These are phyloP conservation scores for Bombus huntii DNA, from an alignment of 1,140 invertebrate species.

Conservation along the genomic window DNA sequence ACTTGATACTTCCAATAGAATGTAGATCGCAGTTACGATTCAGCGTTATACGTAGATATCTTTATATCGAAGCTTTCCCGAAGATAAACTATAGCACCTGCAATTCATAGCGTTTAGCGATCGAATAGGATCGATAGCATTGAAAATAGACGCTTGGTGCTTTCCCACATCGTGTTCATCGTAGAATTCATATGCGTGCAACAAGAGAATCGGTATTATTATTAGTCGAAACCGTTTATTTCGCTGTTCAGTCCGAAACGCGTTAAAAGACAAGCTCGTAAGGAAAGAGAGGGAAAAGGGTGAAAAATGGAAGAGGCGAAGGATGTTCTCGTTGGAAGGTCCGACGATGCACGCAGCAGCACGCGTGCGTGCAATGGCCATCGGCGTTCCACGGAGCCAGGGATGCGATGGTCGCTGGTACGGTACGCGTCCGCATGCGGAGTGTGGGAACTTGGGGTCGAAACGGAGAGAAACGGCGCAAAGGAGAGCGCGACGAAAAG, in stretches of 20 bases:
- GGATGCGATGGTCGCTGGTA: slow-evolving; percentile 40
- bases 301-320: slow-evolving; percentile 5
- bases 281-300: background rate
- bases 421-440: slow-evolving; percentile 49
- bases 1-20: too few relatives aligned
- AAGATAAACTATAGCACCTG: too few relatives aligned
- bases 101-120: too few relatives aligned
- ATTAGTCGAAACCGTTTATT: too few relatives aligned
- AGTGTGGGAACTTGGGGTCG: slow-evolving; percentile 67
- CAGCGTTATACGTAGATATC: background rate
- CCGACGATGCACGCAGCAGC: slow-evolving; percentile 39
- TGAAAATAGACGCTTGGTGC: too few relatives aligned
- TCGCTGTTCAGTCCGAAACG: too few relatives aligned
- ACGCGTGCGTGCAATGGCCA: slow-evolving; percentile 45
- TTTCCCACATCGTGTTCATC: too few relatives aligned
- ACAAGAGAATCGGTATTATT: too few relatives aligned
- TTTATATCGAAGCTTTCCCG: too few relatives aligned
- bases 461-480: slow-evolving; percentile 27
- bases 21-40: background rate
- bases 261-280: too few relatives aligned
- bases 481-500: slow-evolving; percentile 32
- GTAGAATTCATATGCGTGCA: too few relatives aligned
- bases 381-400: background rate
- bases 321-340: slow-evolving; percentile 16
- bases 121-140: too few relatives aligned